Evolutionary conservation across 2,888 invertebrate genomes (phyloP), one percentile per base, ranked within the genome.

Genomic region (Hypolimnas misippus): DNA sequence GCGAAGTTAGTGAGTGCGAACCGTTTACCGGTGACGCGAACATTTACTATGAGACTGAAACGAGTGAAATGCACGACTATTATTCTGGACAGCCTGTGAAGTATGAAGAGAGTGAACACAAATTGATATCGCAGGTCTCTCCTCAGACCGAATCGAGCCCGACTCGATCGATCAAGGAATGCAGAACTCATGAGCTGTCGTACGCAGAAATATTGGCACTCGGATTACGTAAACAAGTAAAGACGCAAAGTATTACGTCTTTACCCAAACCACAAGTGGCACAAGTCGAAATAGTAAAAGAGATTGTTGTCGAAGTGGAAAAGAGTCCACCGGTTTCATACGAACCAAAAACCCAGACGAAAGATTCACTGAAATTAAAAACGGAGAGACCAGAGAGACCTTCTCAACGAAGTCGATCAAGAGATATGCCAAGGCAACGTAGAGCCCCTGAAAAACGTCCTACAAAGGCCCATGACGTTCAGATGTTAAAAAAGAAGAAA

Each of bases 141-240:
- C 57, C 67, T 51, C 63, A 67, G 38, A 57, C 56, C 57, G 66
- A 74, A 57, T 62, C 66, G 14, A 56, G 51, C 10, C 59, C 65
- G 14, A 51, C 66, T 17, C 56, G 60, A 49, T 29, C 67, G 6
- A 46, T 62, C 8, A 52, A 49, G 16, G 76, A 79, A 57, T 58
- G 73, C 62, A 81, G 82, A 29, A 96, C 73, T 87, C 94, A 78
- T 93, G 96, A 93, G 67, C 92, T 94, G 73, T 95, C 96, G 0
- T 96, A 96, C 77, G 96, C 95, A 2, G 94, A 95, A 85, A 94
- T 95, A 76, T 87, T 96, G 73, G 94, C 95, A 42, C 93, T 95
- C 67, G 95, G 95, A 35, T 89, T 95, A 46, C 85, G 86, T 12
- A 87, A 81, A 63, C 87, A 85, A 60, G 70, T 79, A 0, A 79